These are phyloP conservation scores for Nephila pilipes DNA, from an alignment of 1,140 invertebrate genomes.

Conservation along the genomic window DNA sequence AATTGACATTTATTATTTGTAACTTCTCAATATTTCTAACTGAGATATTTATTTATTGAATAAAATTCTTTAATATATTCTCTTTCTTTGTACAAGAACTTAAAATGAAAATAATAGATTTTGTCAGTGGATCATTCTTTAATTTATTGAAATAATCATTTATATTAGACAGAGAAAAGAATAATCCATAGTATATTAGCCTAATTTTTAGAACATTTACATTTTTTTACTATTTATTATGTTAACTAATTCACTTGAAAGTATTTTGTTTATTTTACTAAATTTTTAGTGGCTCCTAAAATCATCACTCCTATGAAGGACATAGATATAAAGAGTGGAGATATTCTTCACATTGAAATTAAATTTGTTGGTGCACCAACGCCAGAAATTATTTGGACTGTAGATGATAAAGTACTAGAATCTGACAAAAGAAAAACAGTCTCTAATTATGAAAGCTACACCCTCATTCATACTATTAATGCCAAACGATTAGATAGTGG, in stretches of 20 bases:
- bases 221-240: not conserved
- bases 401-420: constrained; percentile 87
- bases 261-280: constrained; percentile 78
- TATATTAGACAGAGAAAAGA: too few species aligned
- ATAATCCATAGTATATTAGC: too few species aligned
- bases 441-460: constrained; percentile 85
- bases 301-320: constrained; percentile 94
- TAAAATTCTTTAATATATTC: too few species aligned
- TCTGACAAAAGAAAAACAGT: constrained; percentile 92
- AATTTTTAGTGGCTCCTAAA: constrained; percentile 89
- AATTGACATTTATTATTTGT: too few species aligned
- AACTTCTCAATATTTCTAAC: too few species aligned
- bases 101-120: too few species aligned
- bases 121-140: too few species aligned
- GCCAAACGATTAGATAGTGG: constrained; percentile 94
- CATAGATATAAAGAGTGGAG: constrained; percentile 93
- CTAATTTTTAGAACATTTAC: too few species aligned
- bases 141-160: too few species aligned
- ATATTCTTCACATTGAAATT: constrained; percentile 95
- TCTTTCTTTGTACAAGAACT: too few species aligned
- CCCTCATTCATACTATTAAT: constrained; percentile 94
- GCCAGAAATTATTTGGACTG: constrained; percentile 92
- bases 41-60: too few species aligned
- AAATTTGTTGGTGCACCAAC: constrained; percentile 95
- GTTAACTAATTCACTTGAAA: not conserved